Evolutionary conservation across 2,888 invertebrate species (phyloP), one percentile per base, ranked within the genome.

Genomic region (Drosophila koepferae): DNA sequence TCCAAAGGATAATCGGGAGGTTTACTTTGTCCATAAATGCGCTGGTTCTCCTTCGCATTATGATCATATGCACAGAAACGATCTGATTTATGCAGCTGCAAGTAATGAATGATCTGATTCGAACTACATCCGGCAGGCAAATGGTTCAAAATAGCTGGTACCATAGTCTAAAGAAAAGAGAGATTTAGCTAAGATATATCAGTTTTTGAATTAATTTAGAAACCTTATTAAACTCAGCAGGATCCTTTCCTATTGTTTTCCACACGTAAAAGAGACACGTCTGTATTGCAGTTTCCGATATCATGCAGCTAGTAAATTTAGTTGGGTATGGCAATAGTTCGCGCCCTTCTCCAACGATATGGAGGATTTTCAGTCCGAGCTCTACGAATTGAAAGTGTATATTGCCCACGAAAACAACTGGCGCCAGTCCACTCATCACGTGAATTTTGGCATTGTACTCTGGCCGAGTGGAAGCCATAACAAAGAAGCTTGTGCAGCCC

Each of bases 61-160:
- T 93, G 94, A 87, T 94, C 95, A 82, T 93, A 94, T 84, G 94
- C 94, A 61, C 94, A 91, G 80, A 93, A 93, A 0, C 87, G 81
- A 53, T 79, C 82, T 1, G 91, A 90, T 12, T 72, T 73, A 0
- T 92, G 70, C 6, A 92, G 86, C 86, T 95, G 95, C 0, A 92
- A 86, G 80, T 93, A 95, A 82, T 95, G 95, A 1, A 92, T 65
- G 0, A 94, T 49, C 77, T 95, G 95, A 70, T 93, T 93, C 0
- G 92, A 90, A 9, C 94, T 94, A 1, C 94, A 92, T 3, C 95
- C 95, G 2, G 94, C 94, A 0, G 96, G 96, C n/a, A 94, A 74
- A 63, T 96, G 95, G 0, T 94, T 94, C 3, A 95, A 80, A 34
- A 96, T 93, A 0, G 95, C 93, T 0, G 95, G 95, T 44, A 95